Conservation (phyloP, 1,140 invertebrate genomes). For the Vollenhovia emeryi region DNA sequence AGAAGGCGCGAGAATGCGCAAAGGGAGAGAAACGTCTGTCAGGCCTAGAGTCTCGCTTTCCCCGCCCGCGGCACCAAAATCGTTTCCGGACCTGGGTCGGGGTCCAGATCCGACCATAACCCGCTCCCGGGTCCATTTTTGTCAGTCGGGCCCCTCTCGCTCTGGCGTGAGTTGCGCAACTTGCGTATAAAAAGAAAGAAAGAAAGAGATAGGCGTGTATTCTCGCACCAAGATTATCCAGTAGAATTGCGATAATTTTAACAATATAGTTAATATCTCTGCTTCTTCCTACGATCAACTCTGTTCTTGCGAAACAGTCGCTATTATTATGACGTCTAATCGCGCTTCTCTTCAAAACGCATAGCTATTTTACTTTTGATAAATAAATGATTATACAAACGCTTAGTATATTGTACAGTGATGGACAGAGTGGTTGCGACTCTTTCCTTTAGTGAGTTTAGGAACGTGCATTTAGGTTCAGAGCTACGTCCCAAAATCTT, state of each 20-base stretch:
- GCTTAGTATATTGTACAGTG: neutral
- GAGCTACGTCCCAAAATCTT: too few species aligned
- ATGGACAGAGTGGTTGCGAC: too few species aligned
- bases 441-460: too few species aligned
- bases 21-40: conserved; percentile 52
- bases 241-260: neutral
- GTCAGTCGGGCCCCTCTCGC: neutral
- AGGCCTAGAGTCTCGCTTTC: conserved; percentile 39
- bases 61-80: conserved; percentile 56
- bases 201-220: neutral
- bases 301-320: neutral
- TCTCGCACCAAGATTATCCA: neutral
- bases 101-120: conserved; percentile 22
- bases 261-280: neutral
- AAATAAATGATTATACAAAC: neutral
- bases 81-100: conserved; percentile 44
- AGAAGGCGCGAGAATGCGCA: conserved; percentile 41
- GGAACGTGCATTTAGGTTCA: too few species aligned
- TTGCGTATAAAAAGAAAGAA: neutral
- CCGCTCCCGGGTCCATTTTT: conserved; percentile 42
- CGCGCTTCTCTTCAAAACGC: neutral
- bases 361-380: neutral
- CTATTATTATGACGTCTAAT: neutral
- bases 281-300: neutral
- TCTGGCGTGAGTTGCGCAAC: conserved; percentile 8